Conservation (phyloP, 2,113 vertebrate genomes). For the Danio rerio region GRCz12tu NC_133191.1:2875501-2876000, state of each 20-base stretch:
- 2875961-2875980: constrained; percentile 27
- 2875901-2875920: constrained; percentile 61
- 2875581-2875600: constrained; percentile 57
- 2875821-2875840: constrained; percentile 58
- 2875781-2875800: constrained; percentile 62
- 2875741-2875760: constrained; percentile 56
- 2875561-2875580: constrained; percentile 40
- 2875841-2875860: constrained; percentile 59
- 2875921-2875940: constrained; percentile 58
- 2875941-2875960: constrained; percentile 63
- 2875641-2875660: constrained; percentile 51
- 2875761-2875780: constrained; percentile 51
- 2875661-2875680: constrained; percentile 53
- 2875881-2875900: constrained; percentile 58
- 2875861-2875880: constrained; percentile 58
- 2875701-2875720: constrained; percentile 63
- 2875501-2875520: constrained; percentile 25
- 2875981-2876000: constrained; percentile 25
- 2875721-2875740: constrained; percentile 52
- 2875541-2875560: constrained; percentile 2
- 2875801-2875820: constrained; percentile 48
- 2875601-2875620: constrained; percentile 50
- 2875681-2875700: constrained; percentile 49
- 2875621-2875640: constrained; percentile 51
- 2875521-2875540: constrained; percentile 40